These are phyloP conservation scores for Hoplodrina blanda DNA, from an alignment of 2,888 invertebrate species.

Conservation along the genomic window DNA sequence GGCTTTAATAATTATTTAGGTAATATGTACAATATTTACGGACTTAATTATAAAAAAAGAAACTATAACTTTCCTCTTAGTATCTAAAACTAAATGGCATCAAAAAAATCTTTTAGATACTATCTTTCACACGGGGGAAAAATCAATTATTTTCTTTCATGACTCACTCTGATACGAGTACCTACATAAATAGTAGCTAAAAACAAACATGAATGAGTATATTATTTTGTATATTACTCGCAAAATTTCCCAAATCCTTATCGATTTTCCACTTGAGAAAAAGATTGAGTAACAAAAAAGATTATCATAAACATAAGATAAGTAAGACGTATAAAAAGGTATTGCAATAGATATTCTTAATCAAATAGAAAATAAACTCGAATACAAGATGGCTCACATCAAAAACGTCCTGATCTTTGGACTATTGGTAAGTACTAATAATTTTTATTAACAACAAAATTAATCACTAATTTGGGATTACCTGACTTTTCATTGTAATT, in stretches of 20 bases:
- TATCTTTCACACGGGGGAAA: no score
- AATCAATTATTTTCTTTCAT: not conserved
- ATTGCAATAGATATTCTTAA: not conserved
- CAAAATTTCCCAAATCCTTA: constrained; percentile 18
- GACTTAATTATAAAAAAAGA: no score
- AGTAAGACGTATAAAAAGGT: constrained; percentile 34
- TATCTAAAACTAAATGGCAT: no score
- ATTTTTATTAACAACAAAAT: not conserved
- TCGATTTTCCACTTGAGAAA: constrained; percentile 35
- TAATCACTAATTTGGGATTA: no score
- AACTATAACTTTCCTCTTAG: no score
- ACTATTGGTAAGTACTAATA: constrained; percentile 37
- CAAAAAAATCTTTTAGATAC: no score
- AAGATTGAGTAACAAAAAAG: constrained; percentile 17
- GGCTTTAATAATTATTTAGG: no score
- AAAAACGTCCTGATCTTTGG: constrained; percentile 23
- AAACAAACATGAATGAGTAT: not conserved
- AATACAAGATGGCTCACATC: constrained; percentile 29
- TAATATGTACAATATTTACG: no score
- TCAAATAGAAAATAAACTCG: constrained; percentile 18
- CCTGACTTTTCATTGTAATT: no score
- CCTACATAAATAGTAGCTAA: not conserved
- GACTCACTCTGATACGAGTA: not conserved
- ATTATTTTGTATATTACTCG: constrained; percentile 15
- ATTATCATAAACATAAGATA: constrained; percentile 44